phyloP scores from a whole-genome alignment of 2,888 invertebrate species.

The Toxonevra muliebris region DNA sequence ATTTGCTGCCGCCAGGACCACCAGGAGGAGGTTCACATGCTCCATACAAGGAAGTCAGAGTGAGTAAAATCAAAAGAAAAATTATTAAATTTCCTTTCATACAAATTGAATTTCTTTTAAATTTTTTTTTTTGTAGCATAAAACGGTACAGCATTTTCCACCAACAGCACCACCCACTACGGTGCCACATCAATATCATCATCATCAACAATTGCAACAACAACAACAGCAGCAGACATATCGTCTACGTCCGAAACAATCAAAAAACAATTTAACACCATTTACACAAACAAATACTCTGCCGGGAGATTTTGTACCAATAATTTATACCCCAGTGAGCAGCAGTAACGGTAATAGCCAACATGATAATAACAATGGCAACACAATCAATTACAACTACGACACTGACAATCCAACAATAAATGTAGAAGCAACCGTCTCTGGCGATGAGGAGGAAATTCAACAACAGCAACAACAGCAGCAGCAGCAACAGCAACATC shows the following conservation, averaged over 20 bases:
- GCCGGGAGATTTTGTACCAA: constrained; percentile 69
- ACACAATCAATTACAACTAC: constrained; percentile 36
- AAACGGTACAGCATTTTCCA: constrained; percentile 59
- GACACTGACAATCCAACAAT: constrained; percentile 38
- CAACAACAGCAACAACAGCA: constrained; percentile 36
- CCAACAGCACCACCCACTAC: constrained; percentile 45
- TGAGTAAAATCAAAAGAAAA: constrained; percentile 38
- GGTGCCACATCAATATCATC: constrained; percentile 33
- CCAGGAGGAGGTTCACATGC: constrained; percentile 26
- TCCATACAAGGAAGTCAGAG: constrained; percentile 33
- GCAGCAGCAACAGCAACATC: constrained; percentile 38
- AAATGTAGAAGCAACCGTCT: constrained; percentile 36
- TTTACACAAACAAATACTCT: constrained; percentile 68
- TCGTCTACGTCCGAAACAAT: constrained; percentile 56
- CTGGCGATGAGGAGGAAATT: constrained; percentile 38
- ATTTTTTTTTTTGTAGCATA: constrained; percentile 49
- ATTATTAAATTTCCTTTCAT: neutral
- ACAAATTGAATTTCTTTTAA: constrained; percentile 23
- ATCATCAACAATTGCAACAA: constrained; percentile 38
- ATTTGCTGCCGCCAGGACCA: constrained; percentile 43
- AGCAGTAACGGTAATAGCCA: constrained; percentile 38
- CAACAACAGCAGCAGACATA: constrained; percentile 47
- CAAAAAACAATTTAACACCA: constrained; percentile 66
- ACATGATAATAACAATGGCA: constrained; percentile 32
- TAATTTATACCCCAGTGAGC: constrained; percentile 63